These are phyloP conservation scores for Synanthedon formicaeformis DNA, from an alignment of 2,888 invertebrate genomes.

Conservation along the genomic window DNA sequence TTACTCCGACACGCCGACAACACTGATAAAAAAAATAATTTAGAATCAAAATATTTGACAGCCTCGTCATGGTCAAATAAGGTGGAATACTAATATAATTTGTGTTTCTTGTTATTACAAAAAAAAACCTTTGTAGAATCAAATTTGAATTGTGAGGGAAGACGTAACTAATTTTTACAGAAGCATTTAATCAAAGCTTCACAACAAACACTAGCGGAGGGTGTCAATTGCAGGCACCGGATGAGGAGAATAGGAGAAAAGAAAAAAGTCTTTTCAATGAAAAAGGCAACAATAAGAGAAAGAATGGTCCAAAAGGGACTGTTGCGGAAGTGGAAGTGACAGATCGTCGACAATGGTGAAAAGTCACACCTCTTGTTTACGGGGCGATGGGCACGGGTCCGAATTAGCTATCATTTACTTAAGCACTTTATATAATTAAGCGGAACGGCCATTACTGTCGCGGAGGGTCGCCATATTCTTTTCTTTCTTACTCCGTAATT, in stretches of 20 bases:
- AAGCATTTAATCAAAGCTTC: conserved; percentile 59
- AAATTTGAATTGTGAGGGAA: conserved; percentile 17
- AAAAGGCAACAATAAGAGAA: conserved; percentile 62
- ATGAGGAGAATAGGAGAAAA: conserved; percentile 36
- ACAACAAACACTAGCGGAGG: conserved; percentile 57
- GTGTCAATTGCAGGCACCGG: conserved; percentile 63
- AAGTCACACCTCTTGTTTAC: conserved; percentile 70
- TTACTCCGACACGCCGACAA: conserved; percentile 46
- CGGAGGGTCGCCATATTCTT: conserved; percentile 52
- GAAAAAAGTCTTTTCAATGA: conserved; percentile 56
- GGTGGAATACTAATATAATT: conserved; percentile 8
- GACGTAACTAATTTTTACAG: conserved; percentile 55
- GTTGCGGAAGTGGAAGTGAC: conserved; percentile 63
- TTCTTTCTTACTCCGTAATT: conserved; percentile 42
- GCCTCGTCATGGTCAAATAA: conserved; percentile 25
- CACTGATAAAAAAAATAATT: conserved; percentile 59
- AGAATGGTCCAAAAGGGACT: conserved; percentile 48
- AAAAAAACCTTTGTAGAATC: too few species aligned
- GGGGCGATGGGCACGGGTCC: conserved; percentile 38
- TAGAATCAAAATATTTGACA: conserved; percentile 53
- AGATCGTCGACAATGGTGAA: conserved; percentile 65
- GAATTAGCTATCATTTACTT: conserved; percentile 70
- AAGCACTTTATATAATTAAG: conserved; percentile 69
- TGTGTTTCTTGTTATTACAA: too few species aligned
- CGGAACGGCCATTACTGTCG: conserved; percentile 50